Evolutionary conservation across 2,113 vertebrate genomes (phyloP), one percentile per base, ranked within the genome.

Genomic region (Tragulus kanchil): DNA sequence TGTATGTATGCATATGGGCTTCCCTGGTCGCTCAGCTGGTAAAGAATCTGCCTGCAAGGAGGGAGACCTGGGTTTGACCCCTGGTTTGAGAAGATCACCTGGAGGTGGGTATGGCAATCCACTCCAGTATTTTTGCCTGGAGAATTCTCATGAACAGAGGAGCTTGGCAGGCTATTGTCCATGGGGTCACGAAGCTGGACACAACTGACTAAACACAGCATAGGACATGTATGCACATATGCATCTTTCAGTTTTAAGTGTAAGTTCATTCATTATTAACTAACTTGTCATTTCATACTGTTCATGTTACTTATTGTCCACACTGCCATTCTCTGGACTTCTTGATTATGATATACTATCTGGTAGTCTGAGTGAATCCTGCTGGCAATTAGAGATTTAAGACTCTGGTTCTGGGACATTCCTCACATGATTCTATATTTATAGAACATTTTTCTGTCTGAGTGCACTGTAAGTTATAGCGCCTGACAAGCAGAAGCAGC

Each of bases 351-450:
- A 91, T 28, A 67, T 0, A 17, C 45, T 56, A 75, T 89, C 64
- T 84, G 59, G 83, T 56, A 67, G 59, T n/a, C 62, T 84, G 61
- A 23, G 45, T 85, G 89, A 93, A 94, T 94, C 56, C 82, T 42
- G 15, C 79, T 89, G 71, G 73, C 89, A 83, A 64, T 83, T 94
- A 89, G 83, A 97, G 95, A 81, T 36, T 36, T 86, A 95, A 95
- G 52, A 45, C 62, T 48, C 85, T 73, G 61, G 65, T 89, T 97
- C 93, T 28, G 50, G 83, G 84, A 95, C 95, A 77, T 86, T 96
- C 89, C 81, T 95, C 71, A 14, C 92, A 94, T 90, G 84, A 71
- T 28, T 97, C 58, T 92, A 5, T 95, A 96, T 92, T 95, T 97
- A 86, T 77, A 75, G 92, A 94, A 97, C 89, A 77, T 94, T 93